Evolutionary conservation across 2,113 vertebrate species (phyloP), one percentile per base, ranked within the genome.

Genomic region (Hymenochirus boettgeri): DNA sequence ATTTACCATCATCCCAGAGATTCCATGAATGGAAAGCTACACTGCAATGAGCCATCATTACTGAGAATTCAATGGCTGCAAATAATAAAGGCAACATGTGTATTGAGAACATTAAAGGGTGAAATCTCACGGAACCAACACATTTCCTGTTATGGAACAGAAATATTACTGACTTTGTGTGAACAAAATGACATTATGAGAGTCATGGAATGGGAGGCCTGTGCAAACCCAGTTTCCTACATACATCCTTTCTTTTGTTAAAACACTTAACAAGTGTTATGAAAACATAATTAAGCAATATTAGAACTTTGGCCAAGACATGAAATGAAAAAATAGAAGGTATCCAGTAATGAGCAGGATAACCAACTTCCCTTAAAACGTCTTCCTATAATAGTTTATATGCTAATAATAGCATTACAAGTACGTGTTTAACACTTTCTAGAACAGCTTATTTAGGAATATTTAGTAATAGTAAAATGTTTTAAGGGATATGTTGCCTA

Each of bases 101-200:
- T 5, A 17, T 42, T 58, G 64, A 51, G 46, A 59, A 39, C 25
- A 33, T 59, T 21, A 19, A 23, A 22, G 22, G 10, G 31, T 59
- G 31, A 67, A 59, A 45, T 66, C 54, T 29, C 54, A 17, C 24
- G 19, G 55, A 57, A 37, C 50, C 56, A 67, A 39, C 22, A 11
- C 45, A 48, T 48, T 59, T 67, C 56, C 55, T 67, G 55, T 67
- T 67, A 59, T 67, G 56, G 24, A 67, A 39, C 47, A 58, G n/a
- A 8, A 59, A 31, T n/a, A n/a, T 24, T 35, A 50, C 9, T 66
- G 64, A 66, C 64, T 31, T 67, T 57, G 3, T 53, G 6, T 50
- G 33, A 67, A 23, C 51, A 47, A 57, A 27, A 58, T 47, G 31
- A 58, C 27, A 58, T 47, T 26, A 58, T n/a, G 45, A 29, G 46